phyloP scores from a whole-genome alignment of 1,140 invertebrate species.

The Drosophila pseudoobscura region DNA sequence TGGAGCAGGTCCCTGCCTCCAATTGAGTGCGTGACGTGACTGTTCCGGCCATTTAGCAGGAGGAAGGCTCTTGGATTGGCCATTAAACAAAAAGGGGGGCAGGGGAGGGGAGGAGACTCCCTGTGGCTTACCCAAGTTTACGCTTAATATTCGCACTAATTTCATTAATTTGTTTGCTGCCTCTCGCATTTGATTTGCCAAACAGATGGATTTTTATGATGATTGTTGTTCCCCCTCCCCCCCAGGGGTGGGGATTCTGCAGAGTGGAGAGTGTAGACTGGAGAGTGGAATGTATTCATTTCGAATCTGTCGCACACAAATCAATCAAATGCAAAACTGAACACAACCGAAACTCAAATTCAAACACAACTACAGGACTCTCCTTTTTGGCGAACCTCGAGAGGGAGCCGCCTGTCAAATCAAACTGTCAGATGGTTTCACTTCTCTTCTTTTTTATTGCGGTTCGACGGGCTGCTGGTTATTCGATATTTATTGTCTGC shows the following conservation, averaged over 20 bases:
- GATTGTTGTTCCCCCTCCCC: slow-evolving; percentile 9
- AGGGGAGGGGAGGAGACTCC: background rate
- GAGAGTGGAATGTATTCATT: slow-evolving; percentile 27
- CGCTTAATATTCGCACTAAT: slow-evolving; percentile 34
- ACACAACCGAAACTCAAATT: slow-evolving; percentile 8
- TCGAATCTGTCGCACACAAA: slow-evolving; percentile 48
- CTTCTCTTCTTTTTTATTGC: slow-evolving; percentile 27
- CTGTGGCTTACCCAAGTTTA: slow-evolving; percentile 4
- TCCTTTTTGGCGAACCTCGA: too few relatives aligned
- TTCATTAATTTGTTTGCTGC: slow-evolving; percentile 33
- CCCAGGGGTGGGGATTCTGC: too few relatives aligned
- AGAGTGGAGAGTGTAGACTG: background rate
- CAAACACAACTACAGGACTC: background rate
- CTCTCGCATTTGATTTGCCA: slow-evolving; percentile 20
- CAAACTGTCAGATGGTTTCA: slow-evolving; percentile 42
- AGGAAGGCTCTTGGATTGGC: slow-evolving; percentile 20
- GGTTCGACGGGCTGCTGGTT: slow-evolving; percentile 11
- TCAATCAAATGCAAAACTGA: slow-evolving; percentile 46
- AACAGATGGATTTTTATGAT: slow-evolving; percentile 42
- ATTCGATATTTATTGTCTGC: slow-evolving; percentile 55
- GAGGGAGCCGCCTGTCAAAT: slow-evolving; percentile 32
- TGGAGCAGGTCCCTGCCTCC: background rate
- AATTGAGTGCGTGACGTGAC: slow-evolving; percentile 37
- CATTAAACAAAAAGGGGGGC: slow-evolving; percentile 21
- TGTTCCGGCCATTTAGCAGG: slow-evolving; percentile 22